phyloP scores from a whole-genome alignment of 2,797 vertebrate species.

The Limosa lapponica region DNA sequence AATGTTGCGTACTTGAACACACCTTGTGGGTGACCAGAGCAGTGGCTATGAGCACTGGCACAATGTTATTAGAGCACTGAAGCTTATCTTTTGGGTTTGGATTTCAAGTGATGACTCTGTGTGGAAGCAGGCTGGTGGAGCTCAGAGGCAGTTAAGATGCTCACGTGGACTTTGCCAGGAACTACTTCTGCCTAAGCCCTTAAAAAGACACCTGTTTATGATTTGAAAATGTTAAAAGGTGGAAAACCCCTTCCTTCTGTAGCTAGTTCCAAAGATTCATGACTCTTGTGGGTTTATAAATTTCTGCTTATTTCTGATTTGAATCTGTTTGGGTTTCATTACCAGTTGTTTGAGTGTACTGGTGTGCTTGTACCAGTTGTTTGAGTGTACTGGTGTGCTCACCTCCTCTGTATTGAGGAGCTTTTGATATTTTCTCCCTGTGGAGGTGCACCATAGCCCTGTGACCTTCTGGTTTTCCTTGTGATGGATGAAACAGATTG shows the following conservation, averaged over 20 bases:
- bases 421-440: background rate
- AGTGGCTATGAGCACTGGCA: background rate
- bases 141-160: background rate
- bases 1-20: background rate
- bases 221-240: background rate
- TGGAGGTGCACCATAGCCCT: background rate
- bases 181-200: background rate
- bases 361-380: background rate
- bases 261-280: background rate
- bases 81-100: background rate
- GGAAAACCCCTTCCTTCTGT: background rate
- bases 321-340: background rate
- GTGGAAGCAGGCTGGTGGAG: background rate
- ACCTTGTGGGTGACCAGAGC: background rate
- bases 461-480: background rate
- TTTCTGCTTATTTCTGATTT: background rate
- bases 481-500: accelerated
- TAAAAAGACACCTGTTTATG: background rate
- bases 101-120: background rate
- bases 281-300: accelerated
- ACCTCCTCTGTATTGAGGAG: background rate
- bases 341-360: background rate
- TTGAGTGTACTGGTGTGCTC: background rate
- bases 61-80: background rate
- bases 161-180: background rate